These are phyloP conservation scores for Matsumyia berberina DNA, from an alignment of 2,888 invertebrate species.

Conservation along the genomic window DNA sequence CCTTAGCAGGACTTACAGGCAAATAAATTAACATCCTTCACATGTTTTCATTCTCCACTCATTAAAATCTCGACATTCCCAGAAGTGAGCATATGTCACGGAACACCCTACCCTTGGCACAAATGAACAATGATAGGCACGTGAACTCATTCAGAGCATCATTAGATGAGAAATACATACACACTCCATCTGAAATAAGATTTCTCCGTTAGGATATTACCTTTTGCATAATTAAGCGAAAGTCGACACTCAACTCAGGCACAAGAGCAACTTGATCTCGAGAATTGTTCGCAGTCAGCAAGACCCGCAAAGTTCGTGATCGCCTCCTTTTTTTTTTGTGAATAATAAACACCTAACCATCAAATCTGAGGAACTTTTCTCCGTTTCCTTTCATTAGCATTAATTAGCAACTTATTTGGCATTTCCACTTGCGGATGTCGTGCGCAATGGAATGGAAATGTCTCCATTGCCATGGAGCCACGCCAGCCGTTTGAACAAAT, in stretches of 20 bases:
- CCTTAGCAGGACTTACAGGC: no score
- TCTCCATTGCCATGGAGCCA: slow-evolving; percentile 22
- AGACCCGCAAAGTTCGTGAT: not conserved
- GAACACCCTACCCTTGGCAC: not conserved
- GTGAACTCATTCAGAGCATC: slow-evolving; percentile 6
- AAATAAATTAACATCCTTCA: no score
- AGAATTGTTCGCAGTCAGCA: slow-evolving; percentile 5
- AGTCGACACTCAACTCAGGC: not conserved
- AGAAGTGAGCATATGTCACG: not conserved
- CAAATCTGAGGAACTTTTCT: slow-evolving; percentile 29
- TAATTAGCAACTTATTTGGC: slow-evolving; percentile 55
- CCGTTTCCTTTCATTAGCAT: slow-evolving; percentile 54
- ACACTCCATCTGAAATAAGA: not conserved
- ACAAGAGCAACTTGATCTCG: not conserved
- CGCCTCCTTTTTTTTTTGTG: slow-evolving; percentile 17
- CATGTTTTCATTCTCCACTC: no score
- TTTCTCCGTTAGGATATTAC: not conserved
- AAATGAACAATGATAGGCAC: not conserved
- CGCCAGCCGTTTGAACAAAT: not conserved
- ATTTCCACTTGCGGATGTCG: slow-evolving; percentile 34
- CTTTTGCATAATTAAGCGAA: slow-evolving; percentile 6
- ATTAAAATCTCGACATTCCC: not conserved
- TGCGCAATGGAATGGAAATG: slow-evolving; percentile 51
- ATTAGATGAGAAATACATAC: not conserved
- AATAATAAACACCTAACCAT: slow-evolving; percentile 37